Evolutionary conservation across 2,888 invertebrate genomes (phyloP).

Genomic region (Leptura quadrifasciata): DNA sequence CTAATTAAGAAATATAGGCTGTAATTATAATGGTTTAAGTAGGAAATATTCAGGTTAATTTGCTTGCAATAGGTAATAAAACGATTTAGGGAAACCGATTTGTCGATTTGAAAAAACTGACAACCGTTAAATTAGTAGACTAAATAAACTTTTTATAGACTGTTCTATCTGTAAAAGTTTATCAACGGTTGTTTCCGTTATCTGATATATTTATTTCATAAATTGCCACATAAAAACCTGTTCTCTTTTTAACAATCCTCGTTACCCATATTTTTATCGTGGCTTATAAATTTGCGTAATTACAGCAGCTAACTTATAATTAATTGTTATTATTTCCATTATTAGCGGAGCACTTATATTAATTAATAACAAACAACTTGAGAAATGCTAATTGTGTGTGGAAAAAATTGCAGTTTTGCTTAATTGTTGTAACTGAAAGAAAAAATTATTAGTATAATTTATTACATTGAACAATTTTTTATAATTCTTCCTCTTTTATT

Average conservation of each 20-base stretch:
- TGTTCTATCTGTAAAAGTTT: not conserved
- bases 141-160: not conserved
- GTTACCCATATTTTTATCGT: not conserved
- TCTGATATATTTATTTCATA: not conserved
- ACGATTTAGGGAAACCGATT: not conserved
- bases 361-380: not conserved
- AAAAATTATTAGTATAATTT: too few species aligned
- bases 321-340: conserved; percentile 20
- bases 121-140: not conserved
- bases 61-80: conserved; percentile 11
- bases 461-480: too few species aligned
- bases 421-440: too few species aligned
- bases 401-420: too few species aligned
- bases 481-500: too few species aligned
- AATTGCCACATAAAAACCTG: not conserved
- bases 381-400: conserved; percentile 1
- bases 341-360: conserved; percentile 14
- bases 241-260: not conserved
- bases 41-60: conserved; percentile 11
- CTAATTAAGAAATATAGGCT: not conserved
- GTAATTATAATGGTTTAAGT: not conserved
- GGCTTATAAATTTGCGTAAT: conserved; percentile 14
- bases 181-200: not conserved
- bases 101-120: not conserved
- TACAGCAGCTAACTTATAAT: conserved; percentile 18